Evolutionary conservation across 2,888 invertebrate species (phyloP).

Genomic region (Ophraella communa): DNA sequence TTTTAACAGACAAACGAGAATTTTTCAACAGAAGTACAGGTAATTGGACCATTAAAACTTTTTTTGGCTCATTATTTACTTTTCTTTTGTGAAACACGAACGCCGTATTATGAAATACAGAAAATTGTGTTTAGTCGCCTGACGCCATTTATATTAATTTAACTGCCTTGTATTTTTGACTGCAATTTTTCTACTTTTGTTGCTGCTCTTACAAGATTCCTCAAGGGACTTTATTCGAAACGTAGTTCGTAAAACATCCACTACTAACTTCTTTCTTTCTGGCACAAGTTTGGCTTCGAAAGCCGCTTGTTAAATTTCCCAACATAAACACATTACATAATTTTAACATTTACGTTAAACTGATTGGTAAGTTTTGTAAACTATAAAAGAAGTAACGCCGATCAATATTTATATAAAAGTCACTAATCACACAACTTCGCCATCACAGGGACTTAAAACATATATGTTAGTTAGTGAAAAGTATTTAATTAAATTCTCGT

Average conservation of each 20-base stretch:
- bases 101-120: slow-evolving; percentile 31
- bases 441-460: too few species aligned
- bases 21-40: slow-evolving; percentile 27
- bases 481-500: too few species aligned
- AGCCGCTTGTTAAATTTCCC: not conserved
- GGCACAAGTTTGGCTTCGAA: not conserved
- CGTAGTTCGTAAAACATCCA: not conserved
- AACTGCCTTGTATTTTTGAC: slow-evolving; percentile 32
- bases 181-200: slow-evolving; percentile 30
- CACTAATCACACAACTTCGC: too few species aligned
- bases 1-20: slow-evolving; percentile 29
- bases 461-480: too few species aligned
- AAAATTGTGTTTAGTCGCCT: slow-evolving; percentile 36
- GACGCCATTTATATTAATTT: slow-evolving; percentile 36
- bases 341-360: not conserved
- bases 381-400: too few species aligned
- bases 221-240: not conserved
- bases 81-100: slow-evolving; percentile 30
- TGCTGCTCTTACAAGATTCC: slow-evolving; percentile 3
- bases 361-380: too few species aligned
- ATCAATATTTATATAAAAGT: too few species aligned
- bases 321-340: not conserved
- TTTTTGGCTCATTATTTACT: slow-evolving; percentile 33
- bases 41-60: slow-evolving; percentile 38
- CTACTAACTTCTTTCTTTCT: not conserved